A percentile compares a stretch with the other conserved stretches of the same genome.
phyloP scores from a whole-genome alignment of 2,888 invertebrate species.

The Morinoia aosen region DNA sequence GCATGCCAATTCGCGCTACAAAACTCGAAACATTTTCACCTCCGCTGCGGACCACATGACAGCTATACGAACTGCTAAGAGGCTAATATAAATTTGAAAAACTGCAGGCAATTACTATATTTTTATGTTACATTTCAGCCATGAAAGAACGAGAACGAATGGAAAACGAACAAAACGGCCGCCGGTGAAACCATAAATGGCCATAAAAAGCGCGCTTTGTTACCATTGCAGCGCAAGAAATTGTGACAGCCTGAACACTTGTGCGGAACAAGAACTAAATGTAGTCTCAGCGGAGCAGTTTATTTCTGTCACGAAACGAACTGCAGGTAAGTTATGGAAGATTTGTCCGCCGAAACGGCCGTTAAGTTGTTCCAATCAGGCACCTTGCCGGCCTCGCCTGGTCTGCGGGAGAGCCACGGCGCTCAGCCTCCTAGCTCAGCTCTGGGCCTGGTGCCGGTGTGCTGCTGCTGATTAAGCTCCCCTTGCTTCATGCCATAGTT shows the following conservation, averaged over 20 bases:
- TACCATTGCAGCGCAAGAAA: background rate
- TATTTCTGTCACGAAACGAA: constrained; percentile 20
- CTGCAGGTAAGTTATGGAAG: constrained; percentile 27
- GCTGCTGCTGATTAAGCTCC: background rate
- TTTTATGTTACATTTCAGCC: background rate
- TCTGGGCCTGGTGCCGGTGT: background rate
- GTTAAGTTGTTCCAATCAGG: constrained; percentile 26
- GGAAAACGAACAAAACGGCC: background rate
- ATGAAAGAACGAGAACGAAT: background rate
- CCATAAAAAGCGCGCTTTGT: background rate
- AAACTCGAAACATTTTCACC: background rate
- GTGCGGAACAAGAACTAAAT: background rate
- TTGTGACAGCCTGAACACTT: background rate
- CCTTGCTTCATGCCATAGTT: too few species aligned
- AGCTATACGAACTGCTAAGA: constrained; percentile 3
- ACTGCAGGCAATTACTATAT: constrained; percentile 3
- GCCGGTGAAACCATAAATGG: constrained; percentile 6
- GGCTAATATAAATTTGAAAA: background rate
- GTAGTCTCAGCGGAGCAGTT: background rate
- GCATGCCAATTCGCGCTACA: background rate
- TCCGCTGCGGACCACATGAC: background rate
- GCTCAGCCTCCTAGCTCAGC: background rate
- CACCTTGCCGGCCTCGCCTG: background rate
- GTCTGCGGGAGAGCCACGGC: background rate
- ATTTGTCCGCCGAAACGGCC: constrained; percentile 38